phyloP scores from a whole-genome alignment of 1,140 invertebrate genomes.

The Temnothorax nylanderi region DNA sequence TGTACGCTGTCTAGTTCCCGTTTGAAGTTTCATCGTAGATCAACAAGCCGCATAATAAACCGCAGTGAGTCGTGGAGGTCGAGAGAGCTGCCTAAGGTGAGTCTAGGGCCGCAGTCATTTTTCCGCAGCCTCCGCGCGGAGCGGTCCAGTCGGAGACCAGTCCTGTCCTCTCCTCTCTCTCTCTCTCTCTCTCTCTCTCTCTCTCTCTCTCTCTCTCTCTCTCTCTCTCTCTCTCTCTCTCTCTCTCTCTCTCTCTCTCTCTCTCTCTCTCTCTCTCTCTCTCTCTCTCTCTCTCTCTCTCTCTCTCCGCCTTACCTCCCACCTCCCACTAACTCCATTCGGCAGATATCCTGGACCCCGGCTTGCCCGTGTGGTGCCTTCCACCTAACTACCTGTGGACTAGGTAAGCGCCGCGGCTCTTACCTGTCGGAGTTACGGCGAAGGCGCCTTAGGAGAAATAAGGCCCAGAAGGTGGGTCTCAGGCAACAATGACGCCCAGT shows the following conservation, averaged over 20 bases:
- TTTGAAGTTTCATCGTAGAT: constrained; percentile 32
- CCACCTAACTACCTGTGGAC: constrained; percentile 74
- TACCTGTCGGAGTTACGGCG: constrained; percentile 75
- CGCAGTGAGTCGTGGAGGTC: constrained; percentile 59
- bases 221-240: not conserved
- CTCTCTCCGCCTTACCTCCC: constrained; percentile 21
- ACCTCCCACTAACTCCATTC: constrained; percentile 56
- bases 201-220: no score
- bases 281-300: not conserved
- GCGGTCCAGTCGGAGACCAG: constrained; percentile 73
- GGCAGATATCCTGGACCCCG: constrained; percentile 69
- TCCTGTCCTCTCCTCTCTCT: constrained; percentile 50
- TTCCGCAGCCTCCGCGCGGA: constrained; percentile 71
- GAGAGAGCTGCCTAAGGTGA: constrained; percentile 72
- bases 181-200: no score
- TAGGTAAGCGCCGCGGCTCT: constrained; percentile 63
- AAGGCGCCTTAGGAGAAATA: constrained; percentile 81
- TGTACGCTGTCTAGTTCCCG: not conserved
- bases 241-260: constrained; percentile 5
- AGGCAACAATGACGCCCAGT: constrained; percentile 84
- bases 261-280: not conserved
- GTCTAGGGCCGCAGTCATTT: constrained; percentile 76
- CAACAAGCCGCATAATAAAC: constrained; percentile 30
- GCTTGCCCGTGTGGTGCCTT: constrained; percentile 67
- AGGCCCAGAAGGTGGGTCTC: constrained; percentile 76